Evolutionary conservation across 2,888 invertebrate genomes (phyloP).

Genomic region (Hipparchia sbordonii): DNA sequence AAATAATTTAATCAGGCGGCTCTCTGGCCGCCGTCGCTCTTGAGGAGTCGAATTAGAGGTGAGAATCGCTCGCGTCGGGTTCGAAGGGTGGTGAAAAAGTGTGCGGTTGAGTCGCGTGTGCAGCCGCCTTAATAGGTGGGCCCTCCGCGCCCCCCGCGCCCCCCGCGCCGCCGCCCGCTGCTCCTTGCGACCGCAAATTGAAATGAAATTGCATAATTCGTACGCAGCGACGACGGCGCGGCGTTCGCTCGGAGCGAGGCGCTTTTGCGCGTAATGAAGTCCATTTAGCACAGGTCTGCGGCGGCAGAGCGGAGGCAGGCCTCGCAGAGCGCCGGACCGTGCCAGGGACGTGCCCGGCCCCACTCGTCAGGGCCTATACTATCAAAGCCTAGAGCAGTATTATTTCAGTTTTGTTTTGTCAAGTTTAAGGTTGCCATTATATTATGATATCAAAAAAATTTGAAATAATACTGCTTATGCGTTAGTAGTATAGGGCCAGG

Average conservation of each 20-base stretch:
- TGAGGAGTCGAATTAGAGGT: conserved; percentile 59
- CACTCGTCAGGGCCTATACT: too few species aligned
- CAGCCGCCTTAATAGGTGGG: conserved; percentile 62
- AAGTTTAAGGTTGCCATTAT: too few species aligned
- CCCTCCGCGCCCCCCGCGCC: conserved; percentile 40
- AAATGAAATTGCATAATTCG: conserved; percentile 80
- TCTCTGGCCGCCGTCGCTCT: conserved; percentile 49
- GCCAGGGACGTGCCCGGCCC: background rate
- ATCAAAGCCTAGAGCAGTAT: too few species aligned
- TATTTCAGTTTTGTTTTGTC: too few species aligned
- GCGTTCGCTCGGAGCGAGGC: conserved; percentile 26
- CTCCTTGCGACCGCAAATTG: conserved; percentile 68
- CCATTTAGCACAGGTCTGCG: conserved; percentile 1
- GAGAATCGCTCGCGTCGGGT: conserved; percentile 49
- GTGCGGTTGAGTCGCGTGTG: conserved; percentile 68
- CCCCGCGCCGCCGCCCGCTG: conserved; percentile 39
- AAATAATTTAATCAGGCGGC: conserved; percentile 76
- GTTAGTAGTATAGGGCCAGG: too few species aligned
- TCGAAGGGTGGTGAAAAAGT: conserved; percentile 65
- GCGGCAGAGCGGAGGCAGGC: background rate
- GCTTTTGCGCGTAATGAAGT: background rate
- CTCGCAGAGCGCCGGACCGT: background rate
- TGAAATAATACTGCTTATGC: too few species aligned
- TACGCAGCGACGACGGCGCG: conserved; percentile 35
- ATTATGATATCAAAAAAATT: too few species aligned